Base-by-base conservation (phyloP, 2,888 invertebrate genomes). In the Bellardia pandia region DNA sequence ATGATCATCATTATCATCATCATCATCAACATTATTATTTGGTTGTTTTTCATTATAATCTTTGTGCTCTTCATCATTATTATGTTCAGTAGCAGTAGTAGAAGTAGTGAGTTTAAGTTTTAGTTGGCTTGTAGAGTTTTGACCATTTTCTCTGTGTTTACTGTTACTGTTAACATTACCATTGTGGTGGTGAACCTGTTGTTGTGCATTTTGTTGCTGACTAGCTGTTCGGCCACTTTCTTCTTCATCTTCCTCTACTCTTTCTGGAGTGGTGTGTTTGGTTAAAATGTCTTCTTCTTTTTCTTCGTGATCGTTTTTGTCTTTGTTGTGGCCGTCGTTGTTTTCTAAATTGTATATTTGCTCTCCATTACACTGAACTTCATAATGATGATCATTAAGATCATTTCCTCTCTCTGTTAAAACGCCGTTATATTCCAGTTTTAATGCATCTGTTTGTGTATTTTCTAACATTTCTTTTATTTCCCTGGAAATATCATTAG, bases 221-320 rank as follows among this genome's bases (percentile, higher is more conserved):
- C 76, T 86, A 79, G 88, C 71, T 76, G 84, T 86, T 86, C 77
- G 83, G 81, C 85, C 87, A 74, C 88, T 77, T 87, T 91, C 90
- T 75, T 91, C 91, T 86, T 90, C 72, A 81, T 84, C 86, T 76
- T 81, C 72, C 76, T 72, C 74, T 58, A 53, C 58, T 30, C 23
- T 60, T 51, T 62, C 30, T 60, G 45, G 62, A 48, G 68, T 89
- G 69, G 90, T 86, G 89, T 90, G 89, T 90, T 91, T 77, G 90
- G 80, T 87, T 89, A 89, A 62, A 79, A 69, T 58, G 23, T 66
- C 37, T 58, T 51, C 40, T 30, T 66, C 58, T 58, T 23, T 23
- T 23, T 79, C 64, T 9, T 9, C 51, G 5, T 37, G 33, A 33
- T 33, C 3, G 33, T 33, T 33, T 33, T 33, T 42, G 14, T 53